Evolutionary conservation across 2,113 vertebrate genomes (phyloP).

Genomic region (Egretta garzetta): DNA sequence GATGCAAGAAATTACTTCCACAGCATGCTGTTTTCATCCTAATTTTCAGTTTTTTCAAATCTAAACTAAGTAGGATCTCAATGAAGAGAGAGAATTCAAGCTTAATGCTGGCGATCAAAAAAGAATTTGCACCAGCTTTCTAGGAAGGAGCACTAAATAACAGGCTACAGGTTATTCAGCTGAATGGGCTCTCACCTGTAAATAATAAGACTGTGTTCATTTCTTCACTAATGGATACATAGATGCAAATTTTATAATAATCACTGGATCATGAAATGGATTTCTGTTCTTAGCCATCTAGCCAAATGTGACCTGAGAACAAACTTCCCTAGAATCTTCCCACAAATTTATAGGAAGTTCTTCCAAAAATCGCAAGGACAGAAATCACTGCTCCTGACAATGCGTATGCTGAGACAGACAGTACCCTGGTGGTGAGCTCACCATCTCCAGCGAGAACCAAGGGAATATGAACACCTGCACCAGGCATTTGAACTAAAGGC

Average conservation of each 20-base stretch:
- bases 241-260: not conserved
- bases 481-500: not conserved
- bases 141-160: not conserved
- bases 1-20: not conserved
- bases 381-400: not conserved
- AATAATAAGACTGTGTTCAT: not conserved
- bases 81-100: not conserved
- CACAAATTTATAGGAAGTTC: not conserved
- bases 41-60: not conserved
- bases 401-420: too few relatives aligned
- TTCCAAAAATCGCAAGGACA: not conserved
- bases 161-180: not conserved
- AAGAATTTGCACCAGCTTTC: not conserved
- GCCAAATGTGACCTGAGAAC: not conserved
- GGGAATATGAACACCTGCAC: accelerated
- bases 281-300: not conserved
- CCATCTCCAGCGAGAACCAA: not conserved
- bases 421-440: not conserved
- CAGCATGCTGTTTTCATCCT: not conserved
- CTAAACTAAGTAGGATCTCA: not conserved
- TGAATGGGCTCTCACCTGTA: not conserved
- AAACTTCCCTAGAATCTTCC: not conserved
- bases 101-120: not conserved
- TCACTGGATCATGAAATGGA: not conserved
- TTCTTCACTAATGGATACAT: not conserved